Evolutionary conservation across 2,888 invertebrate species (phyloP), one percentile per base, ranked within the genome.

Genomic region (Lepidocyrtinus sp.): DNA sequence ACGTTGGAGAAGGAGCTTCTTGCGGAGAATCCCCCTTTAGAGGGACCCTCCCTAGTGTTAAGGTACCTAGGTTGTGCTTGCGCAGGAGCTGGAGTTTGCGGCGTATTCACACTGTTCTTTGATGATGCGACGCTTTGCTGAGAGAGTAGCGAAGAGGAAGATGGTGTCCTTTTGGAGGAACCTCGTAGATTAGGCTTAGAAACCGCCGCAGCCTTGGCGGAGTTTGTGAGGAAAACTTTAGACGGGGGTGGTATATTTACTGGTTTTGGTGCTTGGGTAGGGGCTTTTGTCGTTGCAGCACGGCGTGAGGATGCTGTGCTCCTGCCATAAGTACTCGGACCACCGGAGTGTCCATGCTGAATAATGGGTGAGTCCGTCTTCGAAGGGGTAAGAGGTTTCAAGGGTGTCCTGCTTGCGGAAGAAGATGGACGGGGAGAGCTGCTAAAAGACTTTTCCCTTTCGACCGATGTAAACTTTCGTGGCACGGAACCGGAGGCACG

Each of bases 181-280:
- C 76, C 74, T 21, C 64, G 59, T 3, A 84, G 36, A 2, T 61
- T 73, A 25, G 86, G 86, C 67, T 85, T 86, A 1, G 86, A 85
- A 3, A 86, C 86, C 36, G 85, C 82, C 46, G 85, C 85, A 9
- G 86, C 86, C 64, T 85, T 82, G 1, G 84, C 86, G 7, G 85
- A 85, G 70, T 86, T 86, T 9, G 85, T 85, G 61, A 85, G n/a
- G 45, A 85, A 86, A 0, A 79, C 63, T 46, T 79, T 84, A 17
- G 76, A 72, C 2, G 83, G 78, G 36, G 83, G 80, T 17, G 67
- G 21, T 12, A 27, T 7, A 12, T 67, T 22, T 15, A 72, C 68
- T 25, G 71, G 70, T 1, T 79, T 68, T 21, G 73, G 76, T 17
- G 36, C 12, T 1, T 17, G 45, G 55, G 46, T 61, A 1, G 64